phyloP scores from a whole-genome alignment of 2,888 invertebrate species.

The Dicranocentrus wangi region DNA sequence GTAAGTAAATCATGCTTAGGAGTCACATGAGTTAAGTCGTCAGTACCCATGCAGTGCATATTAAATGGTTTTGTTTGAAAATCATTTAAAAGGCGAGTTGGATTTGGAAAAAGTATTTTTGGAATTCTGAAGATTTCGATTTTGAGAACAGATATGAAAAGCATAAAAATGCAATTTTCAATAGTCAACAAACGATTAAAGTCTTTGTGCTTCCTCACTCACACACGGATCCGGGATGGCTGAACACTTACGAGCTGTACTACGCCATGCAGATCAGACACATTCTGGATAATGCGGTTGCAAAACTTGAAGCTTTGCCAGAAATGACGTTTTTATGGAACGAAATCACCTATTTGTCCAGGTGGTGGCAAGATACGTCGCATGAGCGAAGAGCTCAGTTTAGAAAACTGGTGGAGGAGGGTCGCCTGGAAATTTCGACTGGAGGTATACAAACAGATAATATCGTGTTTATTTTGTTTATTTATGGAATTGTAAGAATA shows the following conservation, averaged over 20 bases:
- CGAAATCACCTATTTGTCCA: conserved; percentile 69
- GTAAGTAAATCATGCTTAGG: neutral
- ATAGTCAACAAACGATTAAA: conserved; percentile 50
- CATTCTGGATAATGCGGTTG: conserved; percentile 93
- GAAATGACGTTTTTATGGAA: conserved; percentile 40
- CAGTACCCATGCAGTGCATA: no score
- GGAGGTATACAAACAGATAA: conserved; percentile 78
- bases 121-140: conserved; percentile 81
- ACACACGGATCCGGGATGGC: conserved; percentile 97
- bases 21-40: neutral
- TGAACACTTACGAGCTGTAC: conserved; percentile 95
- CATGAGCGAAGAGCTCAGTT: conserved; percentile 76
- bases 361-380: conserved; percentile 73
- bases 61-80: neutral
- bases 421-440: conserved; percentile 90
- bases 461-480: no score
- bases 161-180: conserved; percentile 78
- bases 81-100: conserved; percentile 81
- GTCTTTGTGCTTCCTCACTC: conserved; percentile 75
- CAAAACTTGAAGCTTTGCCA: conserved; percentile 77
- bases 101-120: conserved; percentile 90
- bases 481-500: no score
- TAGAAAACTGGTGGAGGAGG: conserved; percentile 81
- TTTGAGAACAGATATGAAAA: conserved; percentile 85
- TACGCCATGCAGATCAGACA: conserved; percentile 91